Evolutionary conservation across 2,888 invertebrate genomes (phyloP).

Genomic region (Ectropis crepuscularia): DNA sequence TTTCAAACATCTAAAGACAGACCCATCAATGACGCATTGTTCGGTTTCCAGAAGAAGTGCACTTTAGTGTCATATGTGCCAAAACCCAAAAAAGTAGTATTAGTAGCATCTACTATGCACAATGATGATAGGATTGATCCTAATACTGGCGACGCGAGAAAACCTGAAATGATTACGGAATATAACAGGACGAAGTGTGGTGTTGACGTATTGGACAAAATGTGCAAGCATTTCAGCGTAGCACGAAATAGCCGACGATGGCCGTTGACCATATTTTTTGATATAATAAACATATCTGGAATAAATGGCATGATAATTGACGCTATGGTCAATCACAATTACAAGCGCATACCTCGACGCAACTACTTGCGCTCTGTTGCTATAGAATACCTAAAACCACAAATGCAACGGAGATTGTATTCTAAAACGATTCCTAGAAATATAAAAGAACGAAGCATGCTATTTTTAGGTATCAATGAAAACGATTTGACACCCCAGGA

Average conservation of each 20-base stretch:
- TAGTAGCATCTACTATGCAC: slow-evolving; percentile 42
- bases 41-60: slow-evolving; percentile 29
- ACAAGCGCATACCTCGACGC: too few species aligned
- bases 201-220: slow-evolving; percentile 50
- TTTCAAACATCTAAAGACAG: slow-evolving; percentile 27
- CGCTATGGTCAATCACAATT: not conserved
- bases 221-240: slow-evolving; percentile 27
- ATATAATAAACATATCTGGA: slow-evolving; percentile 27
- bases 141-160: slow-evolving; percentile 29
- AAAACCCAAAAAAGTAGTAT: slow-evolving; percentile 45
- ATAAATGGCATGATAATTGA: slow-evolving; percentile 43
- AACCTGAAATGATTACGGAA: slow-evolving; percentile 45
- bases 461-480: too few species aligned
- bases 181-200: slow-evolving; percentile 49
- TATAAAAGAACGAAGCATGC: too few species aligned
- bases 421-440: too few species aligned
- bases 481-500: too few species aligned
- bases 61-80: slow-evolving; percentile 43
- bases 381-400: too few species aligned
- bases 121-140: slow-evolving; percentile 39
- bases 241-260: slow-evolving; percentile 20
- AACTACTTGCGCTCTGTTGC: too few species aligned
- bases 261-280: slow-evolving; percentile 27
- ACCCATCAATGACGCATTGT: slow-evolving; percentile 24
- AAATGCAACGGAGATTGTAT: too few species aligned